These are phyloP conservation scores for Rhodeus uyekii DNA, from an alignment of 2,797 vertebrate genomes.

Conservation along the genomic window DNA sequence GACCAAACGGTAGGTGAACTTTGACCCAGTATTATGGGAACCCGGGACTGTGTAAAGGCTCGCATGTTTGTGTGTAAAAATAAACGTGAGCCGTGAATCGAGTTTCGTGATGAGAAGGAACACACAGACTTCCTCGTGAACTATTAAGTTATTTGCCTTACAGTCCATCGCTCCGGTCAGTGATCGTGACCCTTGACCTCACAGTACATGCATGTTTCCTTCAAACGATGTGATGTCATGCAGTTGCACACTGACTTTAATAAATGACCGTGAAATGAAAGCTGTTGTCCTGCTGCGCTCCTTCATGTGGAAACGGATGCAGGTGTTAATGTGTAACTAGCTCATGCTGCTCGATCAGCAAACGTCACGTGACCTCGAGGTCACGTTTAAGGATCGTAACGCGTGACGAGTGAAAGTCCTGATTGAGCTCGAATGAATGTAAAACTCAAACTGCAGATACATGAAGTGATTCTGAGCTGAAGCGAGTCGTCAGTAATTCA, in stretches of 20 bases:
- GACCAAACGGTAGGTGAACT: neutral
- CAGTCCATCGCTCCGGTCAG: slow-evolving; percentile 70
- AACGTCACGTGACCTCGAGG: too few species aligned
- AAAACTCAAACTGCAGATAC: too few species aligned
- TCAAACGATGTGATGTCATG: slow-evolving; percentile 83
- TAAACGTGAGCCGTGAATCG: slow-evolving; percentile 85
- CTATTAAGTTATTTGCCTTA: slow-evolving; percentile 73
- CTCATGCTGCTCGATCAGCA: too few species aligned
- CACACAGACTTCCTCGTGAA: slow-evolving; percentile 70
- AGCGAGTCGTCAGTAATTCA: too few species aligned
- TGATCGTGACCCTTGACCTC: slow-evolving; percentile 75
- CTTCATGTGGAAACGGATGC: neutral
- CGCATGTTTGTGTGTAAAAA: slow-evolving; percentile 71
- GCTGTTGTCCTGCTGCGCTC: slow-evolving; percentile 15
- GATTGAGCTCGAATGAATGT: too few species aligned
- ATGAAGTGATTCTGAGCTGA: neutral
- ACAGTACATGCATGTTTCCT: slow-evolving; percentile 92
- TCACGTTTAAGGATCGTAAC: too few species aligned
- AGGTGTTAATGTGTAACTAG: too few species aligned
- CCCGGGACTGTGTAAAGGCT: neutral
- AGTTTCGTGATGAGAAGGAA: slow-evolving; percentile 72
- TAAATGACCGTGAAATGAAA: slow-evolving; percentile 67
- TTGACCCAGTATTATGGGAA: slow-evolving; percentile 61
- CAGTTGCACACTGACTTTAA: slow-evolving; percentile 95
- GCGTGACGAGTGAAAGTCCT: too few species aligned